Evolutionary conservation across 2,888 invertebrate species (phyloP).

Genomic region (Notodonta ziczac): DNA sequence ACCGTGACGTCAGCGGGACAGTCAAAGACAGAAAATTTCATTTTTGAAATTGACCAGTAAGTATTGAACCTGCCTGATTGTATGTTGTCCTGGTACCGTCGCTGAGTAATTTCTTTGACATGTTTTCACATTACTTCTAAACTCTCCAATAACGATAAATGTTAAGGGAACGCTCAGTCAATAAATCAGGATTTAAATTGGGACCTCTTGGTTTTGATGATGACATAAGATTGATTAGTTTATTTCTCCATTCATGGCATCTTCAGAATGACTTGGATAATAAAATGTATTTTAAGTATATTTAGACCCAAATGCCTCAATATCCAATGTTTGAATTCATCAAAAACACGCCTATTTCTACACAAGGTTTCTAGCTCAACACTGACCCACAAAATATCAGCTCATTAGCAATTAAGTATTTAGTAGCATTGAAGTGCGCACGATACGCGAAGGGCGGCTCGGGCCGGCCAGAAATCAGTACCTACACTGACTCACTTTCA

Average conservation of each 20-base stretch:
- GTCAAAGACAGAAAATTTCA: background rate
- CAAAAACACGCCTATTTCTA: background rate
- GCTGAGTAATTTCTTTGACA: no score
- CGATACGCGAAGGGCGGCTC: conserved; percentile 62
- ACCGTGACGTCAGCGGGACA: background rate
- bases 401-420: conserved; percentile 46
- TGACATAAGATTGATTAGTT: no score
- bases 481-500: conserved; percentile 64
- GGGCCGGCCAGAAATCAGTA: conserved; percentile 54
- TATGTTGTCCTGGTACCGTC: background rate
- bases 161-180: no score
- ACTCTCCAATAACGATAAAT: no score
- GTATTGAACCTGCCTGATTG: no score
- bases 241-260: no score
- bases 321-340: background rate
- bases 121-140: no score
- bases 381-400: conserved; percentile 43
- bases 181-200: no score
- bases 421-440: conserved; percentile 58
- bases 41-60: no score
- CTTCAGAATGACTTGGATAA: no score
- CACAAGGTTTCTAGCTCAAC: conserved; percentile 25
- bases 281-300: background rate
- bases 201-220: no score
- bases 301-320: background rate